These are phyloP conservation scores for Tyrophagus putrescentiae DNA, from an alignment of 1,140 invertebrate genomes.

Conservation along the genomic window DNA sequence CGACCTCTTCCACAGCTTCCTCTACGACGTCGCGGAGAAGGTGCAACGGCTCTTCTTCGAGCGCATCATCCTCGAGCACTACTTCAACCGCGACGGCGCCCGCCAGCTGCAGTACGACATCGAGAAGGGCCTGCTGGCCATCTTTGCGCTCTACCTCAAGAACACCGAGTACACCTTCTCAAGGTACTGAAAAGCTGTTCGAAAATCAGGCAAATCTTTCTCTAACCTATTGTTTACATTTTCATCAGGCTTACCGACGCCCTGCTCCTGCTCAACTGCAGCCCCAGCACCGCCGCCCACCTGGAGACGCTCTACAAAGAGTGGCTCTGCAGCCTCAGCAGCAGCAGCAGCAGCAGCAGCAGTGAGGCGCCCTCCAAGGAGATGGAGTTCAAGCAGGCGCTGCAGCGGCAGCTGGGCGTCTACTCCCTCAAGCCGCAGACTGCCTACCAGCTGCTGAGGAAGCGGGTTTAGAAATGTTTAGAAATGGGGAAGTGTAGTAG, in stretches of 20 bases:
- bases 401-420: not conserved
- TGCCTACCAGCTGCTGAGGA: too few relatives aligned
- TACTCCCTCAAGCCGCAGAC: not conserved
- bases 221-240: not conserved
- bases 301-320: not conserved
- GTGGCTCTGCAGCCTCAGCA: not conserved
- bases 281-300: not conserved
- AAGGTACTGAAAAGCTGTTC: not conserved
- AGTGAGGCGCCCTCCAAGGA: not conserved
- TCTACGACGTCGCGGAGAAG: constrained; percentile 5
- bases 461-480: too few relatives aligned
- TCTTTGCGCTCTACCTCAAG: constrained; percentile 3
- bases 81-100: constrained; percentile 19
- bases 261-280: not conserved
- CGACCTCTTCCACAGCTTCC: constrained; percentile 12
- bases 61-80: constrained; percentile 11
- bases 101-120: constrained; percentile 12
- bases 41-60: constrained; percentile 16
- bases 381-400: not conserved
- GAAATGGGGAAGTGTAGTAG: too few relatives aligned
- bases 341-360: not conserved
- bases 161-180: constrained; percentile 4
- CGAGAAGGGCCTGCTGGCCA: not conserved
- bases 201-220: not conserved
- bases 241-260: not conserved